Evolutionary conservation across 2,797 vertebrate genomes (phyloP).

Genomic region (Melanotaenia trifasciata): DNA sequence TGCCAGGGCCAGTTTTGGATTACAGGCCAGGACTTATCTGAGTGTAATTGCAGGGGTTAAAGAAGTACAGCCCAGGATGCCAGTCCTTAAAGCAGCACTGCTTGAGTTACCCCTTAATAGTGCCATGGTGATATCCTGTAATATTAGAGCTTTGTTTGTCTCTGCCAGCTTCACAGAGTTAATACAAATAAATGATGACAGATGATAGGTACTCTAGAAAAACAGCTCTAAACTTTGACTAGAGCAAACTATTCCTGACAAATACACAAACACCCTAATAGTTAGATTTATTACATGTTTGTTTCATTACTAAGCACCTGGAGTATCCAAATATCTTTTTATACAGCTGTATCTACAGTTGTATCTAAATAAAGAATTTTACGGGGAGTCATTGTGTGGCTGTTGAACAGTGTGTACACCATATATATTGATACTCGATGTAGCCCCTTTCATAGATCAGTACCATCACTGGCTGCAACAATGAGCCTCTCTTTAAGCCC

Average conservation of each 20-base stretch:
- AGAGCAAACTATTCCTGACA: background rate
- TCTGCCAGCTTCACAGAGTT: conserved; percentile 20
- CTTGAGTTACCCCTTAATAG: conserved; percentile 65
- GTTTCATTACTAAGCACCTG: background rate
- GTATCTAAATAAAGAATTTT: background rate
- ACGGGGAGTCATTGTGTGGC: background rate
- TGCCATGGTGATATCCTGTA: conserved; percentile 40
- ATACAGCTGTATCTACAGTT: background rate
- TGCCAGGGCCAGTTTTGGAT: conserved; percentile 50
- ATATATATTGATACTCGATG: background rate
- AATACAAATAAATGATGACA: background rate
- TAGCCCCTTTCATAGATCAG: background rate
- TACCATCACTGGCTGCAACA: background rate
- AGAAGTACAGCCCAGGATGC: conserved; percentile 41
- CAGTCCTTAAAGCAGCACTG: conserved; percentile 46
- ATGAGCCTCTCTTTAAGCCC: background rate
- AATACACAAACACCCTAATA: background rate
- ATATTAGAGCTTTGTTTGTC: conserved; percentile 40
- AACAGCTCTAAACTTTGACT: background rate
- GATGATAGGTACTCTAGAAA: background rate
- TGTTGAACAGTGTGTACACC: background rate
- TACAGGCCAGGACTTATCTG: conserved; percentile 49
- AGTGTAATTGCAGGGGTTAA: conserved; percentile 55
- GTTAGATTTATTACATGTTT: background rate
- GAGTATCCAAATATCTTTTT: too few relatives aligned